Base-by-base conservation (phyloP, 2,888 invertebrate genomes). In the Adineta ricciae region DNA sequence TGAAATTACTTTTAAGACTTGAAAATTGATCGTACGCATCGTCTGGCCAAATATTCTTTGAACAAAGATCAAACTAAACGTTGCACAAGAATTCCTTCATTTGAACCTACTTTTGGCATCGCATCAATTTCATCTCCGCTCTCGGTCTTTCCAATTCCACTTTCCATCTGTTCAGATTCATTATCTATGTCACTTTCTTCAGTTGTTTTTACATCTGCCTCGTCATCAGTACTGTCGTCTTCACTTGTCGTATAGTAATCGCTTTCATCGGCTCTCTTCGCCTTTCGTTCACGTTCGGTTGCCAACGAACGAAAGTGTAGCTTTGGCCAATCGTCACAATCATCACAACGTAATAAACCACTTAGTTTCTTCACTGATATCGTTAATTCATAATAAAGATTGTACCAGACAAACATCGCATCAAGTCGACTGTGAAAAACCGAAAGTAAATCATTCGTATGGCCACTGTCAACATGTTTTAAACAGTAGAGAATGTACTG, bases 371-470 rank as follows among this genome's bases (percentile, higher is more conserved):
- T 41, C 1, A 78, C 78, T 24, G 78, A 78, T 78, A 78, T 41
- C n/a, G 78, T 78, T 78, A 78, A 41, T 41, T 78, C 78, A 78
- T 78, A 78, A 78, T 78, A 78, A 41, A 78, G 41, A 78, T 78
- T 78, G 41, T 78, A 78, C 78, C 78, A 78, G n/a, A 78, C 78
- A 78, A 21, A 41, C 4, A 78, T 41, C 11, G 78, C 78, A 41
- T 78, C 78, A 41, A 78, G 41, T 41, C 78, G 78, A 41, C 78
- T 36, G 41, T 78, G 38, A 64, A 64, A 64, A 32, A 64, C 8
- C 19, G 32, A 14, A 24, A 41, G 24, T n/a, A 41, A 41, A 78
- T 78, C 78, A 41, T 41, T 41, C 11, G 41, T 41, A n/a, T 78
- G 78, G n/a, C 78, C 41, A 78, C 41, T 41, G 24, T 78, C 78